phyloP scores from a whole-genome alignment of 2,888 invertebrate genomes.

The Copidosoma aretas region DNA sequence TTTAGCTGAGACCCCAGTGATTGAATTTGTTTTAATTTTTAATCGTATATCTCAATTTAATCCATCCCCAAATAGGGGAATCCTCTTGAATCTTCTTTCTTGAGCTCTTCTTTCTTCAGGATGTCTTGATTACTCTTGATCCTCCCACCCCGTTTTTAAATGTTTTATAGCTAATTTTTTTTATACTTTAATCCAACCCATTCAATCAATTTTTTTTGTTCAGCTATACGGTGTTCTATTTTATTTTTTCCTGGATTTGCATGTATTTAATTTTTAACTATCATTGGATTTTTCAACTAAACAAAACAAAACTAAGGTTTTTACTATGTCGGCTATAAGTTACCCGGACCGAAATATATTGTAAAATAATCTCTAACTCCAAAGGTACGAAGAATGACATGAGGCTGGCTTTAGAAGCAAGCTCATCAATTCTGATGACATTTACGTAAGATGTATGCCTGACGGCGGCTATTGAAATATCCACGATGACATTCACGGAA shows the following conservation, averaged over 20 bases:
- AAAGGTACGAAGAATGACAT: conserved; percentile 31
- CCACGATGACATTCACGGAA: too few species aligned
- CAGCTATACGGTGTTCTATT: too few species aligned
- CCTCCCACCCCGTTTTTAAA: conserved; percentile 28
- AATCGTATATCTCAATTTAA: conserved; percentile 10
- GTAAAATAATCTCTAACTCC: conserved; percentile 22
- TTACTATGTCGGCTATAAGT: conserved; percentile 14
- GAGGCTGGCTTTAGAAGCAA: conserved; percentile 27
- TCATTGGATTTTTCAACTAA: conserved; percentile 13
- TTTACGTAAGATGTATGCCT: conserved; percentile 16
- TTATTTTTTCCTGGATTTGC: conserved; percentile 1
- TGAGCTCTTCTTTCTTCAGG: conserved; percentile 62
- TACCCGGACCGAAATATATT: conserved; percentile 20
- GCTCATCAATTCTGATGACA: conserved; percentile 21
- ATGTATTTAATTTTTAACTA: not conserved
- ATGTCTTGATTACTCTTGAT: conserved; percentile 32
- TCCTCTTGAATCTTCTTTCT: conserved; percentile 63
- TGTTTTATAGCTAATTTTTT: conserved; percentile 1
- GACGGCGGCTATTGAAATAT: not conserved
- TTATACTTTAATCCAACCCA: too few species aligned
- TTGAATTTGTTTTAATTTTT: conserved; percentile 7
- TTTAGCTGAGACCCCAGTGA: not conserved
- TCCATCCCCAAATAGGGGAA: conserved; percentile 48
- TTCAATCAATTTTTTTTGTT: too few species aligned
- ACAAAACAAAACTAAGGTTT: conserved; percentile 21